Conservation (phyloP, 2,797 vertebrate genomes). For the Brachymystax lenok region DNA sequence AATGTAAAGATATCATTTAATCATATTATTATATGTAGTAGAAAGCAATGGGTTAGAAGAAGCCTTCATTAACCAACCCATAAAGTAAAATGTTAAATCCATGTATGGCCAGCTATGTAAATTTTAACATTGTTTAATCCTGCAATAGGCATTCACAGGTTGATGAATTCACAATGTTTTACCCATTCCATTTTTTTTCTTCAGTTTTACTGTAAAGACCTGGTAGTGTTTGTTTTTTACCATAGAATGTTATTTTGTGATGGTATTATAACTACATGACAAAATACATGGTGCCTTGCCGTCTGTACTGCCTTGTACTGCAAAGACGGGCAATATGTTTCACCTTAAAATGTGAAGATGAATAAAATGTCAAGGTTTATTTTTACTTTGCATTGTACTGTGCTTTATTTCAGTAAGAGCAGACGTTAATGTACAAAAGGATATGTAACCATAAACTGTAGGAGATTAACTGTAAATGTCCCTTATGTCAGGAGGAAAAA, state of each 20-base stretch:
- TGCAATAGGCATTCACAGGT: constrained; percentile 30
- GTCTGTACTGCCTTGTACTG: constrained; percentile 67
- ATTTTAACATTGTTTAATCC: too few relatives aligned
- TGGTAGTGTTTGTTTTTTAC: constrained; percentile 56
- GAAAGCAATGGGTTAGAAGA: too few relatives aligned
- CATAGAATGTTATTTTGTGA: constrained; percentile 60
- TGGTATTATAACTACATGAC: constrained; percentile 45
- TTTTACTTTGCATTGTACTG: constrained; percentile 71
- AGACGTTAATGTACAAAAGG: too few relatives aligned
- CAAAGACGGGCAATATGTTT: constrained; percentile 58
- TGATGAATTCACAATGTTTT: constrained; percentile 12
- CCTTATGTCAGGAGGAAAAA: too few relatives aligned
- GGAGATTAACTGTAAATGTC: too few relatives aligned
- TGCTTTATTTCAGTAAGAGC: constrained; percentile 30
- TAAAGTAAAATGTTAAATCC: too few relatives aligned
- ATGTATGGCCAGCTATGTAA: too few relatives aligned
- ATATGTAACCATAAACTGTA: too few relatives aligned
- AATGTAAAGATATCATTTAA: too few relatives aligned
- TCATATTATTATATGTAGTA: too few relatives aligned
- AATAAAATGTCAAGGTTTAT: constrained; percentile 80
- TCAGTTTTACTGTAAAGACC: constrained; percentile 19
- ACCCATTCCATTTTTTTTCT: background rate
- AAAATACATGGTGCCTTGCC: constrained; percentile 55
- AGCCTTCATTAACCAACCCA: too few relatives aligned
- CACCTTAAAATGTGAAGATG: constrained; percentile 75